Base-by-base conservation (phyloP, 92 coral and sea anemone species). In the Isaurus tuberculatus region DNA sequence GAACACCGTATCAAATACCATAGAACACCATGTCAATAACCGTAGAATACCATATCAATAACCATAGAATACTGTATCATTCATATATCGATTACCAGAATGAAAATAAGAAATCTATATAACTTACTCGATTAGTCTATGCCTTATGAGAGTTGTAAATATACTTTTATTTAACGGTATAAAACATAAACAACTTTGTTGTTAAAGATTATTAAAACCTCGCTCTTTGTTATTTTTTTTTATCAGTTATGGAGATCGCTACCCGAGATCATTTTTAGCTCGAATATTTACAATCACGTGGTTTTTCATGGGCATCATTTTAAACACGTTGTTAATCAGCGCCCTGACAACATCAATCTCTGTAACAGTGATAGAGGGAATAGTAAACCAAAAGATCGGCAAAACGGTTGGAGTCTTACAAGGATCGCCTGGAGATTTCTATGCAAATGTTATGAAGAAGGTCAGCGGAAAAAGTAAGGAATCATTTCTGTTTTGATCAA, bases 221-320 rank as follows among this genome's bases (percentile, higher is more conserved):
- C 26, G 6, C 0, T n/a, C 19, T 57, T 3, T 57, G 26, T n/a
- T 2, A 19, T n/a, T 57, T 9, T 8, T 8, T 57, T 13, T 3
- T 17, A 4, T 28, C 40, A 68, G 73, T 19, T 68, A 68, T 34
- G 73, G 73, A 19, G 73, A 68, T 26, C 43, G 43, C 36, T 31
- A 27, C 23, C 73, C 73, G 4, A 68, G 34, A 17, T 33, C 51
- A 14, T 17, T 68, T 3, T 32, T 32, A 10, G 73, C 37, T 34
- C 73, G 73, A 20, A 34, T 31, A 4, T 68, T 68, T 68, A 33
- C 69, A 64, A 16, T 16, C 17, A 16, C 31, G 34, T 64, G 69
- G 69, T 64, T 64, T 26, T 7, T 64, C 14, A 23, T 23, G 2
- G 69, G 33, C 20, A 22, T 64, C 6, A 19, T 16, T 10, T 10